A percentile compares a stretch with the other conserved stretches of the same genome.
These are phyloP conservation scores for Drosophila takahashii DNA, from an alignment of 1,140 invertebrate genomes.

Conservation along the genomic window DNA sequence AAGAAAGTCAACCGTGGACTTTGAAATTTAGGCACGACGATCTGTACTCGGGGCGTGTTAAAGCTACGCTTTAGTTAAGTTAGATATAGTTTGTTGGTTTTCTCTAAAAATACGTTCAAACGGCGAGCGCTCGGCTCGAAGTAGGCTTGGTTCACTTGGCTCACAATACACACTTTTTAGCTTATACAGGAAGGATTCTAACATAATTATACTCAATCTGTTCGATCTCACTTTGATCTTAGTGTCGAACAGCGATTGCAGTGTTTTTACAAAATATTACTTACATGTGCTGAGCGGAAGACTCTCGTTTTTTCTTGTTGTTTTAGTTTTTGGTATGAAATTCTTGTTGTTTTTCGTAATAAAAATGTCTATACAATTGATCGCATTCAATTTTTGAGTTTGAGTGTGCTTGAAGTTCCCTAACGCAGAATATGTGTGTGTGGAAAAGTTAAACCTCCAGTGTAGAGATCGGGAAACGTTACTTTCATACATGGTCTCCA, in stretches of 20 bases:
- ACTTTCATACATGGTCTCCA: slow-evolving; percentile 51
- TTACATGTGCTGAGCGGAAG: slow-evolving; percentile 71
- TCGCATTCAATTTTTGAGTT: slow-evolving; percentile 30
- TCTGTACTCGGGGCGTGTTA: slow-evolving; percentile 36
- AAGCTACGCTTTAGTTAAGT: slow-evolving; percentile 70
- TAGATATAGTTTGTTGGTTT: slow-evolving; percentile 45
- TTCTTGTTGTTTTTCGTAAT: slow-evolving; percentile 41
- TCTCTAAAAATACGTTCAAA: slow-evolving; percentile 47
- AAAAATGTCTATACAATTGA: slow-evolving; percentile 54
- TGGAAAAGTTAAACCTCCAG: slow-evolving; percentile 34
- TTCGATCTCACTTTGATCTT: slow-evolving; percentile 18
- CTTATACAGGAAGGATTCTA: slow-evolving; percentile 38
- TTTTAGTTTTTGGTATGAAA: slow-evolving; percentile 67
- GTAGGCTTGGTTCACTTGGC: slow-evolving; percentile 30
- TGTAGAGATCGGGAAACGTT: slow-evolving; percentile 47
- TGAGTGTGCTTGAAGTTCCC: slow-evolving; percentile 30
- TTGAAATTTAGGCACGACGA: slow-evolving; percentile 14
- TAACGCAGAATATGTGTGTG: slow-evolving; percentile 29
- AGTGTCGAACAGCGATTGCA: slow-evolving; percentile 25
- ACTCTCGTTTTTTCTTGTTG: slow-evolving; percentile 47
- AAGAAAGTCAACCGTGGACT: slow-evolving; percentile 5
- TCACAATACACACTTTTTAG: slow-evolving; percentile 35
- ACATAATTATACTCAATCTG: slow-evolving; percentile 37
- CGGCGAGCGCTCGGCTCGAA: slow-evolving; percentile 35
- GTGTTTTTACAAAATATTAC: slow-evolving; percentile 60